These are phyloP conservation scores for Lanius collurio DNA, from an alignment of 2,113 vertebrate species.

Conservation along the genomic window DNA sequence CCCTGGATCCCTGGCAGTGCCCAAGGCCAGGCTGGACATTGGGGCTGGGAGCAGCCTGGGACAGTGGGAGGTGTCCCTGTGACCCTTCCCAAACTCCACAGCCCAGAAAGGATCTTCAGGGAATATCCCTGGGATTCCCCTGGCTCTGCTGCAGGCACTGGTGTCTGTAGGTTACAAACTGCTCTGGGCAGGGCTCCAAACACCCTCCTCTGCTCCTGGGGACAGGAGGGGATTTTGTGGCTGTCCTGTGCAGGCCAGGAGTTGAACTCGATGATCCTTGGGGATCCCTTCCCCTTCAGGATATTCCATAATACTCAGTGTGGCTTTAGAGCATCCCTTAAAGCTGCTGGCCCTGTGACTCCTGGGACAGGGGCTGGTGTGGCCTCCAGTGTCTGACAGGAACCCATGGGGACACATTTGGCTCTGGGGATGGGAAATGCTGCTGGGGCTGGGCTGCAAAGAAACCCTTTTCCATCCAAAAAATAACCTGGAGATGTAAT, in stretches of 20 bases:
- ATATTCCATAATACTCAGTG: neutral
- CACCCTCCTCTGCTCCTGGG: neutral
- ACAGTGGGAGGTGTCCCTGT: neutral
- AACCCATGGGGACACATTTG: accelerated
- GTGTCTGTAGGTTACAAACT: neutral
- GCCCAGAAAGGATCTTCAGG: accelerated
- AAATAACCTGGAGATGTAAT: neutral
- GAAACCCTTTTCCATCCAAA: neutral
- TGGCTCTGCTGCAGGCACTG: neutral
- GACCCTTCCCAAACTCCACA: neutral
- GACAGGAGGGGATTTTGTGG: neutral
- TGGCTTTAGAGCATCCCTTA: neutral
- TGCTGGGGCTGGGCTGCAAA: neutral
- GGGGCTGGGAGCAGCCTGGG: neutral
- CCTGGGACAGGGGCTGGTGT: neutral
- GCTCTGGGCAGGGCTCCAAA: neutral
- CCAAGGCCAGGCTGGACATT: neutral
- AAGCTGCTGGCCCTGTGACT: neutral
- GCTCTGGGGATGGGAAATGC: neutral
- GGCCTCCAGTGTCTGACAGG: neutral
- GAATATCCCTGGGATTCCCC: accelerated
- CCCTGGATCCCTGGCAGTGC: neutral
- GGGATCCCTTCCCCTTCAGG: neutral
- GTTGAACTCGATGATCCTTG: neutral
- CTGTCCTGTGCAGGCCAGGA: neutral